Evolutionary conservation across 1,140 invertebrate genomes (phyloP).

Genomic region (Gonatopus flavifemur): DNA sequence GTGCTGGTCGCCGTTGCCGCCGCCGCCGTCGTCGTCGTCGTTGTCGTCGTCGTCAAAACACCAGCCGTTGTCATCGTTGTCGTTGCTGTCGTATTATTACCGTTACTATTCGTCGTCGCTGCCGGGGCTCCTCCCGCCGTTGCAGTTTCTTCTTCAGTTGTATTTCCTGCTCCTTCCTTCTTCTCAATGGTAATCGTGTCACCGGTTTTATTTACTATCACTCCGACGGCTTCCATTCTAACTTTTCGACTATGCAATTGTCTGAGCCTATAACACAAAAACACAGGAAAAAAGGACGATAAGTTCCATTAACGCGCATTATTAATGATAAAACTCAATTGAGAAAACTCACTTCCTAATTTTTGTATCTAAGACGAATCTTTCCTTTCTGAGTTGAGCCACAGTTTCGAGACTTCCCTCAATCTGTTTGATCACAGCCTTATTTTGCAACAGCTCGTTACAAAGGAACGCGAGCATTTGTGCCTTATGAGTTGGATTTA

Average conservation of each 20-base stretch:
- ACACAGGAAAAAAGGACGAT: slow-evolving; percentile 1
- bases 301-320: background rate
- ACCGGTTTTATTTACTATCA: slow-evolving; percentile 53
- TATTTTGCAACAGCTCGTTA: slow-evolving; percentile 91
- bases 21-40: no score
- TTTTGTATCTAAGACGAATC: slow-evolving; percentile 84
- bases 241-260: slow-evolving; percentile 76
- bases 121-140: no score
- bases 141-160: slow-evolving; percentile 43
- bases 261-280: slow-evolving; percentile 60
- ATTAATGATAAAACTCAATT: slow-evolving; percentile 1
- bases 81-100: slow-evolving; percentile 20
- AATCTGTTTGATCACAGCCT: slow-evolving; percentile 80
- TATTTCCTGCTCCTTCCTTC: no score
- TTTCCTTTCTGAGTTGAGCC: slow-evolving; percentile 74
- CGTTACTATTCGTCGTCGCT: background rate
- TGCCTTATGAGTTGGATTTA: slow-evolving; percentile 84
- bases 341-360: slow-evolving; percentile 85
- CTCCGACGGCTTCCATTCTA: slow-evolving; percentile 69
- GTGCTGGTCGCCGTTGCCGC: no score
- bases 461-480: slow-evolving; percentile 88
- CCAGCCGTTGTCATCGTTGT: no score
- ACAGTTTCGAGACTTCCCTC: slow-evolving; percentile 76
- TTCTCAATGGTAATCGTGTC: slow-evolving; percentile 55
- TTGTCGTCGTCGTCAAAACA: no score